Conservation (phyloP, 1,140 invertebrate genomes). For the Sminthurinus signatus region DNA sequence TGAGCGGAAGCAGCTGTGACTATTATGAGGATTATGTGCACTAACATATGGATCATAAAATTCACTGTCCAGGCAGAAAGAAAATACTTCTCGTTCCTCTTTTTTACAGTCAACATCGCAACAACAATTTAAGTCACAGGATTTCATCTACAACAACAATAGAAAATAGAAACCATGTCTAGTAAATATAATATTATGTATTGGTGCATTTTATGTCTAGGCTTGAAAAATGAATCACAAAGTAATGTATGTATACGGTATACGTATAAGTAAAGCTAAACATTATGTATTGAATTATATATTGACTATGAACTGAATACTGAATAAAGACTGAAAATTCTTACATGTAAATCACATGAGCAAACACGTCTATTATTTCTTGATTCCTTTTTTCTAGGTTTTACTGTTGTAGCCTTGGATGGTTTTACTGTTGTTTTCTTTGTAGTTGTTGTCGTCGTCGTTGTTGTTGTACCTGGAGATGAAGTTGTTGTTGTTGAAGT, state of each 20-base stretch:
- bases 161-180: background rate
- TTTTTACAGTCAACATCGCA: conserved; percentile 62
- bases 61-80: conserved; percentile 48
- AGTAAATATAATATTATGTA: background rate
- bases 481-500: background rate
- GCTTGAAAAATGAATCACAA: background rate
- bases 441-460: background rate
- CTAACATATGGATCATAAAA: conserved; percentile 12
- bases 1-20: conserved; percentile 47
- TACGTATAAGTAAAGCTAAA: no score
- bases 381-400: conserved; percentile 28
- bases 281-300: no score
- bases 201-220: background rate
- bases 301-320: no score
- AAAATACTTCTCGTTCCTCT: conserved; percentile 53
- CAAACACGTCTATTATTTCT: conserved; percentile 28
- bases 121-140: conserved; percentile 69
- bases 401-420: background rate
- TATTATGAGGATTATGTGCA: conserved; percentile 42
- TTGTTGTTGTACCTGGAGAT: background rate
- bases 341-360: conserved; percentile 38
- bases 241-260: no score
- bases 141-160: background rate
- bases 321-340: background rate
- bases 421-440: background rate